These are phyloP conservation scores for Morinoia aosen DNA, from an alignment of 2,888 invertebrate genomes.

Conservation along the genomic window DNA sequence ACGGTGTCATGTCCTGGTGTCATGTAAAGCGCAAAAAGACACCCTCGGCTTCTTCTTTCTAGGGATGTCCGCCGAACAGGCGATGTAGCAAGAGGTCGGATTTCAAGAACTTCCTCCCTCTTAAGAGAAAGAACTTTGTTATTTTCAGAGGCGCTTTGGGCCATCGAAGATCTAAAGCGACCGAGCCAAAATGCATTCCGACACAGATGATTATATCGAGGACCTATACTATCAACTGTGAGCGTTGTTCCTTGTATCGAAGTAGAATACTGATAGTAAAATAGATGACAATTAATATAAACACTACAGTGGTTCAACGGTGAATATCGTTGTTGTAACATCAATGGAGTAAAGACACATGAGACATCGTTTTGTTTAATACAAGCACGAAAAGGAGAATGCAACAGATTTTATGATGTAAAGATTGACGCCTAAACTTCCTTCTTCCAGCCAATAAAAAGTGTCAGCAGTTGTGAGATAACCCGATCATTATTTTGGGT, in stretches of 20 bases:
- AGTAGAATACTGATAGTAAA: not conserved
- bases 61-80: not conserved
- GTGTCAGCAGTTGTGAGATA: not conserved
- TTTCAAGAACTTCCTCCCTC: conserved; percentile 36
- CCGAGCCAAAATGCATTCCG: not conserved
- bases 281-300: not conserved
- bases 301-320: not conserved
- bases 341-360: too few relatives aligned
- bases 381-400: too few relatives aligned
- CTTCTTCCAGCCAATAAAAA: not conserved
- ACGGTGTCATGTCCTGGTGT: conserved; percentile 25
- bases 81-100: not conserved
- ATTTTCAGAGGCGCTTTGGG: not conserved
- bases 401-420: too few relatives aligned
- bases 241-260: not conserved
- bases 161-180: not conserved
- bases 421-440: not conserved
- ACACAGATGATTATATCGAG: too few relatives aligned
- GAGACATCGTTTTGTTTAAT: too few relatives aligned
- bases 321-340: not conserved
- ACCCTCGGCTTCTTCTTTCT: not conserved
- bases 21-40: conserved; percentile 2
- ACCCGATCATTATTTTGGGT: not conserved
- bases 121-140: not conserved
- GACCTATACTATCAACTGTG: not conserved